phyloP scores from a whole-genome alignment of 1,140 invertebrate species.

The Monochamus saltuarius region DNA sequence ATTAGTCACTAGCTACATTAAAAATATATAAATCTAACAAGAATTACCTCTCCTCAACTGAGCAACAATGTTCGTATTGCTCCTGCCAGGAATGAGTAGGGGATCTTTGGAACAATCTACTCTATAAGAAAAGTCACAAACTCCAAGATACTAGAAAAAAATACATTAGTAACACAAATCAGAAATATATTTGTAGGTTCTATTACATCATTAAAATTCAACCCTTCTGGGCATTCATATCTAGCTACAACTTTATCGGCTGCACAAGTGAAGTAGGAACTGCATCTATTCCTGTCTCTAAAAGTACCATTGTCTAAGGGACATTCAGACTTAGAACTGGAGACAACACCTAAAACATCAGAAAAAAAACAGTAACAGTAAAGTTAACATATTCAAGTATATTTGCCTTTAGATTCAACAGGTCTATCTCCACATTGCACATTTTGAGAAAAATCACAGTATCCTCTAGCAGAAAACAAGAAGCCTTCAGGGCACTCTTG shows the following conservation, averaged over 20 bases:
- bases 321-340: constrained; percentile 50
- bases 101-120: constrained; percentile 55
- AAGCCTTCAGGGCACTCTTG: constrained; percentile 66
- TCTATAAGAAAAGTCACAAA: constrained; percentile 61
- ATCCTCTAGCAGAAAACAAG: constrained; percentile 60
- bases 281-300: constrained; percentile 63
- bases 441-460: constrained; percentile 65
- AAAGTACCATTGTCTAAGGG: constrained; percentile 58
- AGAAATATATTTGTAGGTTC: neutral
- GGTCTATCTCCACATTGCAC: constrained; percentile 56
- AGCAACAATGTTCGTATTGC: too few relatives aligned
- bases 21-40: too few relatives aligned
- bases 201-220: constrained; percentile 63
- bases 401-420: neutral
- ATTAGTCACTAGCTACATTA: too few relatives aligned
- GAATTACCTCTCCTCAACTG: too few relatives aligned
- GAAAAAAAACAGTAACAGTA: neutral
- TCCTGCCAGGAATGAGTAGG: constrained; percentile 15
- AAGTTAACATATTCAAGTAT: neutral
- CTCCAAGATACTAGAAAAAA: constrained; percentile 56
- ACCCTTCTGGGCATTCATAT: constrained; percentile 61
- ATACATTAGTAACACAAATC: constrained; percentile 16
- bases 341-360: neutral
- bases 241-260: constrained; percentile 56
- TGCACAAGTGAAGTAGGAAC: constrained; percentile 66